Evolutionary conservation across 2,113 vertebrate species (phyloP).

Genomic region (Myiozetetes cayanensis): DNA sequence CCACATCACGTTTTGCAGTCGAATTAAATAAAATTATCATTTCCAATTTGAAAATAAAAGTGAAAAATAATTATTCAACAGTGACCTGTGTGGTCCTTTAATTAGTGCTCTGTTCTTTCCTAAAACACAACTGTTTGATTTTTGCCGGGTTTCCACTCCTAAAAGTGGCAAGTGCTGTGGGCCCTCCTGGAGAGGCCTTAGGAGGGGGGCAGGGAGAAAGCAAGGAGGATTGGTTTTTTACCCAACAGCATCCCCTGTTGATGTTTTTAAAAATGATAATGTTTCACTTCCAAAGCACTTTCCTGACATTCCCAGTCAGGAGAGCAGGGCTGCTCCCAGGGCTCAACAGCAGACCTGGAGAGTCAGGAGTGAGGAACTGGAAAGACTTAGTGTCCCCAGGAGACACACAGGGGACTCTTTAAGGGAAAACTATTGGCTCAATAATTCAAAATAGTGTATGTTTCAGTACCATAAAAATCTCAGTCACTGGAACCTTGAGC

Average conservation of each 20-base stretch:
- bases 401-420: background rate
- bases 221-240: background rate
- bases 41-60: slow-evolving; percentile 23
- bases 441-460: background rate
- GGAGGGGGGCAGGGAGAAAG: background rate
- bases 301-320: rapidly evolving
- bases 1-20: background rate
- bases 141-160: background rate
- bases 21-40: background rate
- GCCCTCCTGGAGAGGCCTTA: background rate
- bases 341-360: background rate
- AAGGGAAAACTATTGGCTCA: background rate
- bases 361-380: background rate
- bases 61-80: background rate
- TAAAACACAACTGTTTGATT: background rate
- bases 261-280: background rate
- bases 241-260: slow-evolving; percentile 27
- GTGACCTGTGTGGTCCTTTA: background rate
- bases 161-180: background rate
- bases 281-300: background rate
- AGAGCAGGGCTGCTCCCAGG: background rate
- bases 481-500: background rate
- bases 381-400: background rate
- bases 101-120: background rate
- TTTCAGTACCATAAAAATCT: background rate